phyloP scores from a whole-genome alignment of 2,888 invertebrate species.

The Drosophila nr. perissopoda region DNA sequence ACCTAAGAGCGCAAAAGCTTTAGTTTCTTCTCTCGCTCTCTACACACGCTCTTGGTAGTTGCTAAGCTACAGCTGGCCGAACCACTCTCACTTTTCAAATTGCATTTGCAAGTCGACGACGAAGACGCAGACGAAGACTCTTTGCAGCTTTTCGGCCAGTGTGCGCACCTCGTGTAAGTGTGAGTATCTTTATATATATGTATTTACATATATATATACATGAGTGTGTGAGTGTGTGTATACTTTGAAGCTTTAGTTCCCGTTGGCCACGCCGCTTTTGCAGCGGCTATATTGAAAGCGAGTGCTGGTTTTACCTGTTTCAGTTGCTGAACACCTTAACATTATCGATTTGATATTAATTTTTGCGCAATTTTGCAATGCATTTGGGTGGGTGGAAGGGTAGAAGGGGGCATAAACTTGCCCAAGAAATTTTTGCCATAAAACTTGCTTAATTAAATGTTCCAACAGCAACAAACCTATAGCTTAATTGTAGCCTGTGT shows the following conservation, averaged over 20 bases:
- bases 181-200: not conserved
- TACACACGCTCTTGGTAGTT: not conserved
- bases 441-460: constrained; percentile 65
- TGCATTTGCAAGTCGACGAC: constrained; percentile 33
- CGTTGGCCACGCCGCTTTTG: constrained; percentile 64
- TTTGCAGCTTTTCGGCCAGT: constrained; percentile 39
- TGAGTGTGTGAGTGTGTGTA: not conserved
- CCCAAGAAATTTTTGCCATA: constrained; percentile 51
- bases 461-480: constrained; percentile 36
- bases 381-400: constrained; percentile 4
- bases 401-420: constrained; percentile 18
- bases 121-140: constrained; percentile 10
- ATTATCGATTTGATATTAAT: constrained; percentile 77
- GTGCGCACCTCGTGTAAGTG: not conserved
- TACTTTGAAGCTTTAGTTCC: constrained; percentile 65
- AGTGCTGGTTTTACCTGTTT: constrained; percentile 75
- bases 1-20: constrained; percentile 59
- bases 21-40: not conserved
- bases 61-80: constrained; percentile 21
- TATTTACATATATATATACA: not conserved
- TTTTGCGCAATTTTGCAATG: constrained; percentile 66
- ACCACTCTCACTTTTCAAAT: constrained; percentile 65
- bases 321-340: constrained; percentile 54
- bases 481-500: constrained; percentile 33
- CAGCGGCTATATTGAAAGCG: constrained; percentile 43